phyloP scores from a whole-genome alignment of 2,113 vertebrate species.

The Nansenia antarctica region DNA sequence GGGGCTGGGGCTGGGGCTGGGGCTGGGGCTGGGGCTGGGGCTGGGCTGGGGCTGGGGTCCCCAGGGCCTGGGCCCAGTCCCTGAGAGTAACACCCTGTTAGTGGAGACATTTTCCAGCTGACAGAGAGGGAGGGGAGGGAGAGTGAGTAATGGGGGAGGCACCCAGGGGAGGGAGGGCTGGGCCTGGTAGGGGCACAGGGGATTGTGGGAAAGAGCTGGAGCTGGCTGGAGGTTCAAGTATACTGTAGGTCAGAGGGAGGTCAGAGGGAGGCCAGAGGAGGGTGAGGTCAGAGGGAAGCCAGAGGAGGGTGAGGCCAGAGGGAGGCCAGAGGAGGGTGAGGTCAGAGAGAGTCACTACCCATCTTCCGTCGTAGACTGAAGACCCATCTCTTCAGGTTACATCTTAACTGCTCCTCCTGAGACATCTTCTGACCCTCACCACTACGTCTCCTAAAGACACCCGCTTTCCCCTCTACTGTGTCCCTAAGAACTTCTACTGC shows the following conservation, averaged over 20 bases:
- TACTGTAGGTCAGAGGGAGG: constrained; percentile 11
- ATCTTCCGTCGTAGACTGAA: no score
- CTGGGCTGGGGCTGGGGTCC: no score
- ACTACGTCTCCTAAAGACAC: no score
- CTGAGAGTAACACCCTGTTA: constrained; percentile 38
- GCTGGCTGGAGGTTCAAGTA: constrained; percentile 16
- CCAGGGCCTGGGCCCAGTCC: constrained; percentile 37
- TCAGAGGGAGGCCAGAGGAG: not conserved
- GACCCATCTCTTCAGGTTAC: no score
- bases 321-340: constrained; percentile 29
- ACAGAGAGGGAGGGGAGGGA: constrained; percentile 45
- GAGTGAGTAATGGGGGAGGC: constrained; percentile 15
- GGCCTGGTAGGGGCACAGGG: constrained; percentile 4
- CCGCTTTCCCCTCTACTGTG: no score
- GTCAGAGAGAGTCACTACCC: no score
- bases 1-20: no score
- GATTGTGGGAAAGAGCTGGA: constrained; percentile 39
- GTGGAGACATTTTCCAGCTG: constrained; percentile 40
- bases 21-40: no score
- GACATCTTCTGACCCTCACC: no score
- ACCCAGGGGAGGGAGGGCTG: constrained; percentile 36
- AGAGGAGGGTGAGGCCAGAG: not conserved
- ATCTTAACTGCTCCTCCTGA: no score
- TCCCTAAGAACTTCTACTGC: no score
- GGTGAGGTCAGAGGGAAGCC: not conserved